Evolutionary conservation across 2,888 invertebrate genomes (phyloP), one percentile per base, ranked within the genome.

Genomic region (Pseudococcus viburni): DNA sequence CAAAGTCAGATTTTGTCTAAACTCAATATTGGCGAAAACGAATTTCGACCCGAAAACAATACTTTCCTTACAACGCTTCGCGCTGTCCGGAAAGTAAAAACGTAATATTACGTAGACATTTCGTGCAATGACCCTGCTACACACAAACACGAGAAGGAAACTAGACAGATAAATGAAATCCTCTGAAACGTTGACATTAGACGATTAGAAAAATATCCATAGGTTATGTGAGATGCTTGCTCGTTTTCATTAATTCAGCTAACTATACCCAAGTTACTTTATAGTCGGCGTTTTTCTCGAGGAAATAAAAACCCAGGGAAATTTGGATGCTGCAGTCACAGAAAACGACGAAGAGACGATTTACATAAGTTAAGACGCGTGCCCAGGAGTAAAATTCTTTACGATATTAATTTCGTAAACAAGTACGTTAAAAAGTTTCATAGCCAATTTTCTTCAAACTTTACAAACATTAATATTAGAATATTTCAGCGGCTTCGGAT

Each of bases 391-490:
- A 73, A 73, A 73, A 73, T 73, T 33, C 68, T 73, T 73, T n/a
- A 33, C 26, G 68, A 26, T 73, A 64, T 64, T 64, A 64, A 64
- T 64, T 64, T 64, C 64, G 22, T 64, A 64, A 64, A 64, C 64
- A 19, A 64, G 19, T 64, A 64, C 64, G 64, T 64, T 64, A 22
- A 64, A 64, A 73, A 73, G 68, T 73, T 73, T 73, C 68, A 73
- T 73, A 73, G 68, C 68, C 68, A 73, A 73, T 73, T 73, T 73
- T 33, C 26, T 73, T 33, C 68, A 73, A 73, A 26, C 68, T 73
- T 73, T 73, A 73, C 68, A 73, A 73, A 73, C 68, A 73, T 73
- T 73, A 73, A 73, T 73, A 73, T 73, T 15, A 73, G 68, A 73
- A 33, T 73, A 73, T 73, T 73, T 73, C 33, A 33, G 12, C 12